Evolutionary conservation across 2,888 invertebrate genomes (phyloP).

Genomic region (Sinohyriopsis cumingii): DNA sequence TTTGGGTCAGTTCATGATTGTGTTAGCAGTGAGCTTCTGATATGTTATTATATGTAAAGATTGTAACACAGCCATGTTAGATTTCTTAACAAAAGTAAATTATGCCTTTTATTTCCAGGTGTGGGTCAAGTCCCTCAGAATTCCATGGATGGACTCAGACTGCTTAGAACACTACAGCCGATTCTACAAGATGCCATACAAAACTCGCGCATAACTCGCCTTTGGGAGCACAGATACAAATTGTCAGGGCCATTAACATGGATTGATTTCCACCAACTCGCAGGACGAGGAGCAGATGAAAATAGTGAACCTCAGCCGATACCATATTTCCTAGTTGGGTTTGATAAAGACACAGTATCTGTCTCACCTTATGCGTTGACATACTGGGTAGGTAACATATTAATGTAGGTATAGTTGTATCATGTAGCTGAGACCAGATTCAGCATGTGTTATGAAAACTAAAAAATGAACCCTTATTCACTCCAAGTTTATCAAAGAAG

Average conservation of each 20-base stretch:
- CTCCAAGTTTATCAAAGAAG: too few species aligned
- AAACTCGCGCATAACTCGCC: slow-evolving; percentile 81
- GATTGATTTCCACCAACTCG: slow-evolving; percentile 96
- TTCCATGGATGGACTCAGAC: slow-evolving; percentile 90
- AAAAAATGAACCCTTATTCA: too few species aligned
- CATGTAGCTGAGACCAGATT: too few species aligned
- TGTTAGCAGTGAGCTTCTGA: not conserved
- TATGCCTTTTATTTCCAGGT: slow-evolving; percentile 32
- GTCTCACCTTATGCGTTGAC: slow-evolving; percentile 94
- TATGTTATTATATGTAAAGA: not conserved
- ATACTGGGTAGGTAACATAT: slow-evolving; percentile 80
- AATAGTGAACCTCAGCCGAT: slow-evolving; percentile 98
- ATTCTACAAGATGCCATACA: slow-evolving; percentile 96
- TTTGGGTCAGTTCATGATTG: too few species aligned
- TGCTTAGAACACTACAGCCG: slow-evolving; percentile 93
- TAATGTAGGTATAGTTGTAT: too few species aligned
- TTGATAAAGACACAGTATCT: slow-evolving; percentile 95
- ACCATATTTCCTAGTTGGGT: slow-evolving; percentile 93
- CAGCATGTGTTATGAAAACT: too few species aligned
- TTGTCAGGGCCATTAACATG: slow-evolving; percentile 98
- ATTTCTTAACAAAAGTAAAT: not conserved
- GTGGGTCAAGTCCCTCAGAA: slow-evolving; percentile 74
- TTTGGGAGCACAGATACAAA: slow-evolving; percentile 93
- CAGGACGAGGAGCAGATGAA: slow-evolving; percentile 91
- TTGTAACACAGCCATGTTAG: not conserved